Evolutionary conservation across 92 coral and sea anemone species (phyloP).

Genomic region (Heliopora coerulea): DNA sequence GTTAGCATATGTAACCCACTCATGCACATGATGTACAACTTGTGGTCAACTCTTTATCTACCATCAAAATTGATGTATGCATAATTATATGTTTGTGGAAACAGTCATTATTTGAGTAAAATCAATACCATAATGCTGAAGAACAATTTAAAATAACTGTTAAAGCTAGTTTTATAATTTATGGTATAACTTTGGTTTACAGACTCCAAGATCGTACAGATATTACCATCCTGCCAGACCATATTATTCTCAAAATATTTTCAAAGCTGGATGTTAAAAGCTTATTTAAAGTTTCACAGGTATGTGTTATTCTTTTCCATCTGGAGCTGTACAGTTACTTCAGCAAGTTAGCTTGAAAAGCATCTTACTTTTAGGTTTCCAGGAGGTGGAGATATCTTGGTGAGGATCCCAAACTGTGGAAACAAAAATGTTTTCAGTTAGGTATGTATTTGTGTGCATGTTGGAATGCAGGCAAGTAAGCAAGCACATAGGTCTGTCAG

Average conservation of each 20-base stretch:
- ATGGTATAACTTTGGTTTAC: not conserved
- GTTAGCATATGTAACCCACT: too few relatives aligned
- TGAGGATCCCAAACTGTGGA: conserved; percentile 70
- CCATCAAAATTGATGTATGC: too few relatives aligned
- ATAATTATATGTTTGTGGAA: too few relatives aligned
- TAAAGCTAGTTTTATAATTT: too few relatives aligned
- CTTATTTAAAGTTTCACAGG: conserved; percentile 87
- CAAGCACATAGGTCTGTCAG: too few relatives aligned
- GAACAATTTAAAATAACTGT: too few relatives aligned
- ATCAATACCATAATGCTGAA: too few relatives aligned
- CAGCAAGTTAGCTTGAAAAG: too few relatives aligned
- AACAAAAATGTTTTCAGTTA: conserved; percentile 57
- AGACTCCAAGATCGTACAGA: conserved; percentile 86
- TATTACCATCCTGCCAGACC: conserved; percentile 86
- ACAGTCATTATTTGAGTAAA: too few relatives aligned
- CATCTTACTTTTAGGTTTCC: conserved; percentile 61
- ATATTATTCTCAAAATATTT: conserved; percentile 66
- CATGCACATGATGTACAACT: too few relatives aligned
- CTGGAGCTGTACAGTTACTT: not conserved
- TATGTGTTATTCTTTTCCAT: not conserved
- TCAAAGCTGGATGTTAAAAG: conserved; percentile 69
- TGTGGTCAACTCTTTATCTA: too few relatives aligned
- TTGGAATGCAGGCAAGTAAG: too few relatives aligned
- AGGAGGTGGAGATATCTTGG: conserved; percentile 82
- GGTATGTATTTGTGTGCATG: conserved; percentile 49